These are phyloP conservation scores for Amphibalanus amphitrite DNA, from an alignment of 1,140 invertebrate species.

Conservation along the genomic window DNA sequence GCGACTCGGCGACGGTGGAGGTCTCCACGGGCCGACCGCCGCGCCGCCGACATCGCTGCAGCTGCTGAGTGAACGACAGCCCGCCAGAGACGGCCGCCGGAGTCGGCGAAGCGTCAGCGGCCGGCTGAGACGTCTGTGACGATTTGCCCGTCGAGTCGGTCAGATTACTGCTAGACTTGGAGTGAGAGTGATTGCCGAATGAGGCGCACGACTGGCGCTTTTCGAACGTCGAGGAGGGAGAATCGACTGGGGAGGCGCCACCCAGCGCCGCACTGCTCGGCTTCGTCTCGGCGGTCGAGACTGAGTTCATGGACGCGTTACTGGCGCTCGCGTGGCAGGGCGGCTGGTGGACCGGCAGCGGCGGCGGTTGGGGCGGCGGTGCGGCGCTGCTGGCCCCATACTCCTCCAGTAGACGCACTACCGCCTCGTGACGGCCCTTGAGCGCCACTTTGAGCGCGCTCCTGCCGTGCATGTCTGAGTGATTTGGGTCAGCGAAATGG, in stretches of 20 bases:
- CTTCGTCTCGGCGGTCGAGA: slow-evolving; percentile 47
- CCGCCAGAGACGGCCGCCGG: slow-evolving; percentile 19
- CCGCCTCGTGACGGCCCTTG: slow-evolving; percentile 54
- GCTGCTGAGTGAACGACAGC: slow-evolving; percentile 51
- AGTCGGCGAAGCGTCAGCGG: slow-evolving; percentile 12
- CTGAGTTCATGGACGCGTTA: slow-evolving; percentile 38
- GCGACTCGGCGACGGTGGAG: slow-evolving; percentile 20
- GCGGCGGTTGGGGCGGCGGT: no score
- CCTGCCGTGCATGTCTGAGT: slow-evolving; percentile 76
- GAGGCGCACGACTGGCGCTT: slow-evolving; percentile 52
- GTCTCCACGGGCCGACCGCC: slow-evolving; percentile 19
- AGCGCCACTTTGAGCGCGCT: slow-evolving; percentile 56
- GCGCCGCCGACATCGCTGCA: slow-evolving; percentile 39
- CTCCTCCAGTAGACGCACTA: slow-evolving; percentile 41
- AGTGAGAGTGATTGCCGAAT: slow-evolving; percentile 47
- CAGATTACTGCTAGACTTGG: slow-evolving; percentile 50
- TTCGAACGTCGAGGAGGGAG: slow-evolving; percentile 41
- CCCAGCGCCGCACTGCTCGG: slow-evolving; percentile 40
- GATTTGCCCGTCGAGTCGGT: slow-evolving; percentile 43
- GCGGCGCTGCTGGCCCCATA: slow-evolving; percentile 10
- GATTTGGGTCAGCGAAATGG: slow-evolving; percentile 77
- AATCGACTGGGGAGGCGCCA: slow-evolving; percentile 30
- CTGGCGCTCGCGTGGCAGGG: slow-evolving; percentile 29
- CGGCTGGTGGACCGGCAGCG: no score
- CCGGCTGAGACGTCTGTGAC: slow-evolving; percentile 34